Base-by-base conservation (phyloP, 2,888 invertebrate species). In the Acronicta alni region DNA sequence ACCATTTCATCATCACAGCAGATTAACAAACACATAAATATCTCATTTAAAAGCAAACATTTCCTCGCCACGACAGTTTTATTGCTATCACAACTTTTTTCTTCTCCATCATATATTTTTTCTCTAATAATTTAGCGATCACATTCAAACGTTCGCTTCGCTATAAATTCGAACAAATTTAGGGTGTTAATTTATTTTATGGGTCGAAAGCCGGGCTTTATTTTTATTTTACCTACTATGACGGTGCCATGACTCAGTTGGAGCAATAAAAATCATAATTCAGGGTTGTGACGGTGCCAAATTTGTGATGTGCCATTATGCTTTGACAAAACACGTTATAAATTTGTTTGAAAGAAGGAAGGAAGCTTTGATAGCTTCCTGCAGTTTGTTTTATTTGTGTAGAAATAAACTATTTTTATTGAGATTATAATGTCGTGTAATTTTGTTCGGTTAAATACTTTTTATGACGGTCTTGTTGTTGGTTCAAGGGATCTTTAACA, bases 61-160 rank as follows among this genome's bases (percentile, higher is more conserved):
- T 75, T 57, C 59, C 63, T 56, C 55, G 26, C 32, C 32, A 30
- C 35, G 76, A 72, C 74, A 60, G 58, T 59, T 75, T 75, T 75
- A 75, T 69, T 66, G 55, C 64, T 17, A 57, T 64, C 66, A 62
- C 61, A 54, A 63, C 41, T 64, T 64, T 65, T 26, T 68, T n/a
- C n/a, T 72, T 57, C 49, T 57, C 61, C 53, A 23, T 61, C 63
- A 64, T 64, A 64, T 59, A 59, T 65, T 74, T 74, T 57, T 74
- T 74, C 63, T 76, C 49, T 64, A 72, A 76, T 75, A 75, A 75
- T 75, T 75, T 76, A 75, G 74, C 74, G 66, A 76, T 76, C 76
- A 62, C 66, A 69, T 69, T 67, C 69, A 76, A 72, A 66, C 76
- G 63, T 54, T 75, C 43, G 69, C 57, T 75, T 59, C 37, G 69